Base-by-base conservation (phyloP, 2,797 vertebrate species). In the Crocidura indochinensis region DNA sequence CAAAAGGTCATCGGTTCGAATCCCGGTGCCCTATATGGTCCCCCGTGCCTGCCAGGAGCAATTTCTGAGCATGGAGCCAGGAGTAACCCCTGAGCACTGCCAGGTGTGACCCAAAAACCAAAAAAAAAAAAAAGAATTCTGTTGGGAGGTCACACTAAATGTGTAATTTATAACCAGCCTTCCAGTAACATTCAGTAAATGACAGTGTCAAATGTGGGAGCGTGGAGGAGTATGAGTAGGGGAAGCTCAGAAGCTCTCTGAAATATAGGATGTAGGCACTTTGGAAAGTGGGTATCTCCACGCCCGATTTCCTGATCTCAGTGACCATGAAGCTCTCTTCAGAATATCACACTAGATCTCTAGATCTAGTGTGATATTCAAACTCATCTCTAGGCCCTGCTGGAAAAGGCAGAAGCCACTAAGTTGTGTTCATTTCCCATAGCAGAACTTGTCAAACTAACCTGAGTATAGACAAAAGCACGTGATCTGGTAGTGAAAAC, bases 61-160 rank as follows among this genome's bases (percentile, higher is more conserved):
- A n/a, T n/a, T n/a, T n/a, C n/a, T n/a, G n/a, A n/a, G n/a, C n/a
- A n/a, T n/a, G n/a, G n/a, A n/a, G n/a, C n/a, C n/a, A n/a, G n/a
- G n/a, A n/a, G n/a, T n/a, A n/a, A n/a, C n/a, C n/a, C n/a, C n/a
- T n/a, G n/a, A n/a, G n/a, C n/a, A n/a, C n/a, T n/a, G n/a, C n/a
- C n/a, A n/a, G n/a, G n/a, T n/a, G n/a, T n/a, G n/a, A n/a, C n/a
- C n/a, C n/a, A n/a, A n/a, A n/a, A n/a, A n/a, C n/a, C n/a, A n/a
- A n/a, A n/a, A n/a, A n/a, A n/a, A n/a, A n/a, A n/a, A n/a, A n/a
- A n/a, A 71, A 87, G 64, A 67, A 49, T 82, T 9, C 2, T n/a
- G 68, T 83, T 78, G 81, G 38, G 51, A 38, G 65, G 19, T 92
- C 56, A 65, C 38, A 91, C 27, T 73, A 38, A 85, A 44, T 85